Evolutionary conservation across 1,140 invertebrate species (phyloP).

Genomic region (Dendroctonus ponderosae): DNA sequence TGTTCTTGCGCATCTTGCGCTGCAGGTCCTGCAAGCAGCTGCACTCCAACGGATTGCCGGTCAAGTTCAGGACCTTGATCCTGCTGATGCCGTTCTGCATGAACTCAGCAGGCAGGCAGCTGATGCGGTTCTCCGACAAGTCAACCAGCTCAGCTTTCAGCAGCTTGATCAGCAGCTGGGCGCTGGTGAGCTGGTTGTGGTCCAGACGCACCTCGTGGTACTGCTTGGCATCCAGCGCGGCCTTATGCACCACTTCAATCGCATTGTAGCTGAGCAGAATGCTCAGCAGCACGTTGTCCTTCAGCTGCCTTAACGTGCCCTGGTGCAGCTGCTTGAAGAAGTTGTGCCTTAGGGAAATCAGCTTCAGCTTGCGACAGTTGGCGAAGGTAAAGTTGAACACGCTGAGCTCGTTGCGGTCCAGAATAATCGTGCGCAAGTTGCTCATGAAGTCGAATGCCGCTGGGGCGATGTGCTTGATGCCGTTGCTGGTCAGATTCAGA

Average conservation of each 20-base stretch:
- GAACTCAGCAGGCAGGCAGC: constrained; percentile 37
- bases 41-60: constrained; percentile 35
- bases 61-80: constrained; percentile 31
- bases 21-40: constrained; percentile 34
- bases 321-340: constrained; percentile 31
- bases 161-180: constrained; percentile 33
- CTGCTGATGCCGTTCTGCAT: constrained; percentile 34
- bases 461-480: constrained; percentile 21
- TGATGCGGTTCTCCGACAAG: constrained; percentile 34
- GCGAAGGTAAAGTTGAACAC: constrained; percentile 28
- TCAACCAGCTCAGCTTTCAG: constrained; percentile 31
- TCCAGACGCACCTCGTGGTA: constrained; percentile 35
- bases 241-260: constrained; percentile 31
- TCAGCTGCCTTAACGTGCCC: constrained; percentile 30
- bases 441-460: constrained; percentile 38
- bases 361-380: constrained; percentile 23
- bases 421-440: constrained; percentile 20
- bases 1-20: constrained; percentile 27
- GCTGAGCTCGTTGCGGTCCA: constrained; percentile 36
- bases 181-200: constrained; percentile 35
- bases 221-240: constrained; percentile 30
- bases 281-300: constrained; percentile 18
- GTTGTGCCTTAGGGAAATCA: constrained; percentile 35
- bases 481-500: constrained; percentile 34
- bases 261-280: constrained; percentile 37